Evolutionary conservation across 1,140 invertebrate genomes (phyloP), one percentile per base, ranked within the genome.

Genomic region (Aplysia californica): DNA sequence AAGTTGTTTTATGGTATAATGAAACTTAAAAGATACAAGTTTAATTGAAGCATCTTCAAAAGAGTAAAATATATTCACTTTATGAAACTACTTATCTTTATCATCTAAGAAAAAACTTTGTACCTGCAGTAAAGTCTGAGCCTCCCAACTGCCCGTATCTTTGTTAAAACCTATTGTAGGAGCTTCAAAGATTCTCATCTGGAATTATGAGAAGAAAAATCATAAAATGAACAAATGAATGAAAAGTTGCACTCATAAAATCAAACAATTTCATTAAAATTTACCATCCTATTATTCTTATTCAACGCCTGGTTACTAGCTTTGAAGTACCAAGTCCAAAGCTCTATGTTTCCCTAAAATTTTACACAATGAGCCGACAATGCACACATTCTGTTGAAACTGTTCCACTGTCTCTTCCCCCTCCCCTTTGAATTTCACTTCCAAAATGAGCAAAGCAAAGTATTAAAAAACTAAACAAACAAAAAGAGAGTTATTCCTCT

Each of bases 41-140:
- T 50, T n/a, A 10, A 50, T 15, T 10, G 10, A 50, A 50, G n/a
- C 10, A n/a, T 50, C 10, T 15, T n/a, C n/a, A 50, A 10, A 50
- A n/a, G 10, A 50, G 44, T 15, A 10, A 50, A 50, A 15, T 50
- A 10, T 50, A 50, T 50, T 50, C 10, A 15, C n/a, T 15, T 10
- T 15, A n/a, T 15, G n/a, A 50, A n/a, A 15, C 10, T n/a, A 15
- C 44, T 50, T 15, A 50, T 50, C 10, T 50, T 50, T 50, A 15
- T 50, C 10, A 50, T n/a, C n/a, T 10, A 15, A 15, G n/a, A 50
- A 50, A 15, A 15, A 29, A 36, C 18, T 36, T 20, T 36, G 59
- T 69, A 79, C 78, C 78, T 79, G 68, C 36, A 79, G 35, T 18
- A 79, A 65, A 23, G 56, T 61, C 20, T 73, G 61, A 21, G 78